Conservation (phyloP, 2,888 invertebrate species). For the Euplexia lucipara region DNA sequence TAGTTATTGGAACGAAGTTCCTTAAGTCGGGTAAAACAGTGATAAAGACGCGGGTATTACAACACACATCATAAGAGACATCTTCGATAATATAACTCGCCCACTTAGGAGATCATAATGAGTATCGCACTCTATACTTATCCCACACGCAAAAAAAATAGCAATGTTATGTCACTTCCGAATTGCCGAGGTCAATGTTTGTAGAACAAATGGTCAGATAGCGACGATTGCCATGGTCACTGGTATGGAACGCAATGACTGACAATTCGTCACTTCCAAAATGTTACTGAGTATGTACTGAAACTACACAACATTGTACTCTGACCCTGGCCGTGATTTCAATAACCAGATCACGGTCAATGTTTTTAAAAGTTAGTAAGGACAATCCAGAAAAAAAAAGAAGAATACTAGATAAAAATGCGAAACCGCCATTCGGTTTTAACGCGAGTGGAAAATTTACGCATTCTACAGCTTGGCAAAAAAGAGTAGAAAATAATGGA, state of each 20-base stretch:
- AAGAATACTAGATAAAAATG: no score
- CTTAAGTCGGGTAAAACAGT: no score
- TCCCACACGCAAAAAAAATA: constrained; percentile 13
- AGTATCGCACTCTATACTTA: constrained; percentile 5
- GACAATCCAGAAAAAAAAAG: not conserved
- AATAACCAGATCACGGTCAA: constrained; percentile 30
- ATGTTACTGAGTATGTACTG: not conserved
- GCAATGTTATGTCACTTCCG: constrained; percentile 36
- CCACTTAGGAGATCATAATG: constrained; percentile 8
- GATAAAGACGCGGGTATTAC: not conserved
- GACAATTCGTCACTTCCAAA: not conserved
- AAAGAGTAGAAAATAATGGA: no score
- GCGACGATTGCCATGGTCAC: constrained; percentile 15
- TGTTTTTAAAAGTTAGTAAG: constrained; percentile 26
- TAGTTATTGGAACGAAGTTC: no score
- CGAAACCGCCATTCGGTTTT: no score
- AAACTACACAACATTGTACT: constrained; percentile 7
- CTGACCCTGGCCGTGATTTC: constrained; percentile 22
- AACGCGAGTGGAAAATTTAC: no score
- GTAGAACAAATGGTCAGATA: constrained; percentile 28
- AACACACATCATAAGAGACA: not conserved
- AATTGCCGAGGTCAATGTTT: constrained; percentile 41
- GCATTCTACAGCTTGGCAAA: no score
- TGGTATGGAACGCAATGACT: not conserved
- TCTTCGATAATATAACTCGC: not conserved